Percentiles rank a stretch among this genome's conserved stretches.
phyloP scores from a whole-genome alignment of 2,797 vertebrate genomes.

The Eremophila alpestris region DNA sequence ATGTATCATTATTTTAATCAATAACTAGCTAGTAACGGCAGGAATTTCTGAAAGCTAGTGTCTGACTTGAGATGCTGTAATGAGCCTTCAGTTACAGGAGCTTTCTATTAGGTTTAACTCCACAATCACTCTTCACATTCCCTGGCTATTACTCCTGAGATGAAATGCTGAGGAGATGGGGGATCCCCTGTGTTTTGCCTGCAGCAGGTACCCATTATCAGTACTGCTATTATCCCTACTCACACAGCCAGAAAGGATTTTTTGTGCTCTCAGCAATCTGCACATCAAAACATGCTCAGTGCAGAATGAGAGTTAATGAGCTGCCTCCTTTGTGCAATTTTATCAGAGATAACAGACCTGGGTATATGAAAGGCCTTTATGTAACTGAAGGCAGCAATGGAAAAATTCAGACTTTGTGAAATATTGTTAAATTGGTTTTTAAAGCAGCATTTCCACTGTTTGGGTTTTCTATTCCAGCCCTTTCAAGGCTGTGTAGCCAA shows the following conservation, averaged over 20 bases:
- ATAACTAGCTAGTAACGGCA: neutral
- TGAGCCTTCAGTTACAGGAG: neutral
- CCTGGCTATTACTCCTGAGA: neutral
- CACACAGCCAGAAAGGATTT: neutral
- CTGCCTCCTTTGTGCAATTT: slow-evolving; percentile 24
- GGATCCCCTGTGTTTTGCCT: slow-evolving; percentile 7
- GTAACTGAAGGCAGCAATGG: neutral
- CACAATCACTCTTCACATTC: neutral
- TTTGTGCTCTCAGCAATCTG: slow-evolving; percentile 34
- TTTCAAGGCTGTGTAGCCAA: neutral
- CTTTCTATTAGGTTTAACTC: neutral
- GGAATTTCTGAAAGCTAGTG: neutral
- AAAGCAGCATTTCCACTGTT: neutral
- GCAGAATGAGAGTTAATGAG: neutral
- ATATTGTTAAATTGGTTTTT: neutral
- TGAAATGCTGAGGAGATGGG: neutral
- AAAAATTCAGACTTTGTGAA: neutral
- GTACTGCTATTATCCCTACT: slow-evolving; percentile 17
- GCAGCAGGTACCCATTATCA: slow-evolving; percentile 12
- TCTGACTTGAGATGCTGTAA: neutral
- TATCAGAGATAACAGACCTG: slow-evolving; percentile 22
- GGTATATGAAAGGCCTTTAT: neutral
- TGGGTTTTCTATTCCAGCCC: neutral
- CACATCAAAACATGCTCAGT: slow-evolving; percentile 47
- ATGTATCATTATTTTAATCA: neutral